Conservation (phyloP, 2,797 vertebrate species). For the Malacoraja senta region DNA sequence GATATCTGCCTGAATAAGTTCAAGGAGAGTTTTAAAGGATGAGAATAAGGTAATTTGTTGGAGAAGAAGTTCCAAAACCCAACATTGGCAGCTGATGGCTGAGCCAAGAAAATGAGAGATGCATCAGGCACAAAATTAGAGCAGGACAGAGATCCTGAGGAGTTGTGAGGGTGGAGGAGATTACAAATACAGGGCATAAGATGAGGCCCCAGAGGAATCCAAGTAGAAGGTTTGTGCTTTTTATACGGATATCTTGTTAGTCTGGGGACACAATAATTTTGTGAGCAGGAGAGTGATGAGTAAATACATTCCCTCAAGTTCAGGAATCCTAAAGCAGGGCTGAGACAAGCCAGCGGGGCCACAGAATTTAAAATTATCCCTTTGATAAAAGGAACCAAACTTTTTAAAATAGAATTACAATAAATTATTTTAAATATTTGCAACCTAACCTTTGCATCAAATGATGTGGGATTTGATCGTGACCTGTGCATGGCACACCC, state of each 20-base stretch:
- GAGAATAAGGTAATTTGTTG: too few relatives aligned
- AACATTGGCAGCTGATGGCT: neutral
- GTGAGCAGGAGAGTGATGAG: neutral
- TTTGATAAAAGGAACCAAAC: neutral
- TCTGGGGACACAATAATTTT: neutral
- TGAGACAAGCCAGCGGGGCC: neutral
- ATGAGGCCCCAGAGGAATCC: neutral
- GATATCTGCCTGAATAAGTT: neutral
- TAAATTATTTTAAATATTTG: neutral
- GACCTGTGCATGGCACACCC: neutral
- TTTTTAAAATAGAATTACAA: neutral
- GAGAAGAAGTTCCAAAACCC: neutral
- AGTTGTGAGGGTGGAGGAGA: neutral
- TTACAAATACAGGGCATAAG: neutral
- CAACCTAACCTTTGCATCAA: neutral
- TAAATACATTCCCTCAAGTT: neutral
- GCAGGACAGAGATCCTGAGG: neutral
- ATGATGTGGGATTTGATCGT: neutral
- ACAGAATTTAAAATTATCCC: neutral
- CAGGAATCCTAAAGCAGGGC: neutral
- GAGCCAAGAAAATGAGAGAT: neutral
- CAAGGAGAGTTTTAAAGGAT: neutral
- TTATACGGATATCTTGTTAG: neutral
- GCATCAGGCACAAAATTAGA: neutral
- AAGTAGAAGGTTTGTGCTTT: too few relatives aligned